Evolutionary conservation across 2,888 invertebrate species (phyloP).

Genomic region (Drosophila austrosaltans): DNA sequence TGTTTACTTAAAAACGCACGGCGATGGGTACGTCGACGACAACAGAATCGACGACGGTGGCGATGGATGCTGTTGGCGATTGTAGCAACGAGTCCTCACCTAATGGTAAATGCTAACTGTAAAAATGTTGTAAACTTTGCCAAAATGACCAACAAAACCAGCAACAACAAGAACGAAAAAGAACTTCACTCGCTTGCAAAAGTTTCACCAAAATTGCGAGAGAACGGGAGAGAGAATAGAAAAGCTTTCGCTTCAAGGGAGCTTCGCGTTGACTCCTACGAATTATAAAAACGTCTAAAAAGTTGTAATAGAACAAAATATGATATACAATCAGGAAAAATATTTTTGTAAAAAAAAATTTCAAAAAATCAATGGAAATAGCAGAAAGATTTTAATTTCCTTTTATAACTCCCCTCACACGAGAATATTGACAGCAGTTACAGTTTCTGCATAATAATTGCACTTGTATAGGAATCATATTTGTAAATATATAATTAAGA

Average conservation of each 20-base stretch:
- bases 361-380: neutral
- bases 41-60: constrained; percentile 14
- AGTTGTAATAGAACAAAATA: constrained; percentile 12
- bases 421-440: constrained; percentile 10
- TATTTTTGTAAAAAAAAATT: neutral
- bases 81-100: constrained; percentile 14
- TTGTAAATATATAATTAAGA: constrained; percentile 16
- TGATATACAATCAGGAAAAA: constrained; percentile 1
- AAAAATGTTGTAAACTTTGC: constrained; percentile 36
- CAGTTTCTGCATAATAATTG: constrained; percentile 10
- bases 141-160: constrained; percentile 23
- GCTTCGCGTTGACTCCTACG: constrained; percentile 12
- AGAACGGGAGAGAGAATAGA: neutral
- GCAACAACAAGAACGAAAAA: constrained; percentile 12
- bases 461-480: neutral
- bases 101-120: constrained; percentile 37
- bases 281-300: constrained; percentile 7
- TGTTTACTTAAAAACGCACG: constrained; percentile 33
- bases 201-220: constrained; percentile 10
- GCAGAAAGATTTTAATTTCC: neutral
- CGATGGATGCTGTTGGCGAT: constrained; percentile 32
- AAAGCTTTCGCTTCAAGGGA: neutral
- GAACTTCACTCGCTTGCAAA: constrained; percentile 37
- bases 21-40: neutral
- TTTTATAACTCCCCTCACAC: neutral